A percentile compares a stretch with the other conserved stretches of the same genome.
Conservation (phyloP, 2,797 vertebrate genomes). For the Crax fasciolata region DNA sequence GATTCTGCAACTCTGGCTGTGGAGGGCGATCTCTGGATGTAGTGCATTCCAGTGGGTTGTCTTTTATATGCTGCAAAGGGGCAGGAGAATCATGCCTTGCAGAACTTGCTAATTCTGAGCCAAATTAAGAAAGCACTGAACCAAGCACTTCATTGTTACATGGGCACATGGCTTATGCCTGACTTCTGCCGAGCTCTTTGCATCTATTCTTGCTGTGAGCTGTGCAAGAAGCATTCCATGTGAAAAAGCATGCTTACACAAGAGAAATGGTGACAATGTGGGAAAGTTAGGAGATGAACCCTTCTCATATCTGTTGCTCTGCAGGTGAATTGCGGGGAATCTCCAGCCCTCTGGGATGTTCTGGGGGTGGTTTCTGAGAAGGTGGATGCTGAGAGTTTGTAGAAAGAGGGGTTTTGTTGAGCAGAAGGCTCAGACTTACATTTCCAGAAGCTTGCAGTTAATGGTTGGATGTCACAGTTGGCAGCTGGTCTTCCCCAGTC, state of each 20-base stretch:
- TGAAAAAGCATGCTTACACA: neutral
- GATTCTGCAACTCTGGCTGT: neutral
- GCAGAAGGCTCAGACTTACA: neutral
- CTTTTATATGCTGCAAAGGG: neutral
- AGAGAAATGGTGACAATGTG: neutral
- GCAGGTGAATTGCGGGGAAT: neutral
- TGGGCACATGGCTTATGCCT: neutral
- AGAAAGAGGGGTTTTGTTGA: neutral
- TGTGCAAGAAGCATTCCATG: neutral
- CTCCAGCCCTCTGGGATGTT: neutral
- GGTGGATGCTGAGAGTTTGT: neutral
- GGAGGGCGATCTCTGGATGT: neutral
- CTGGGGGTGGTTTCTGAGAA: neutral
- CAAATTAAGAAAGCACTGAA: neutral
- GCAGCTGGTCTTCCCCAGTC: neutral
- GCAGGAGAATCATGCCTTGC: neutral
- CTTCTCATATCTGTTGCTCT: neutral
- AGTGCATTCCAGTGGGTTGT: neutral
- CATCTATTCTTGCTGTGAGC: neutral
- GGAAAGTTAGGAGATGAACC: neutral
- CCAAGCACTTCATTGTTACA: neutral
- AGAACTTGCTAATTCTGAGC: neutral
- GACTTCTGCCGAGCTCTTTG: neutral
- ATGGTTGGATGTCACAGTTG: neutral
- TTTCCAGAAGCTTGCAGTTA: neutral